Evolutionary conservation across 2,113 vertebrate genomes (phyloP).

Genomic region (Nicator chloris): DNA sequence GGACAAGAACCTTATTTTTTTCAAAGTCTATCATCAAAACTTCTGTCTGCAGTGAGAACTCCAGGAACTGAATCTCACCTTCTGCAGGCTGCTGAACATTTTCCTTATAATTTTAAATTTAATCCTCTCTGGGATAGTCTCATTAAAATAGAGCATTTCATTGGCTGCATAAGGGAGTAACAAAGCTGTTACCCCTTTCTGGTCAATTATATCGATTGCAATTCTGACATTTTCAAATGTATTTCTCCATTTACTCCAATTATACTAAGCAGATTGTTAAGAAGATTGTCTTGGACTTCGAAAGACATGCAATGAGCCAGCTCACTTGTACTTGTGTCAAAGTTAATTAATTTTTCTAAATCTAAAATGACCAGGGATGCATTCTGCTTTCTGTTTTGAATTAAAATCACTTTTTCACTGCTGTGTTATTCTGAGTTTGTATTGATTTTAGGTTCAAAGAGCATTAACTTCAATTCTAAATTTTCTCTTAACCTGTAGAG

Average conservation of each 20-base stretch:
- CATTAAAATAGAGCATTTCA: neutral
- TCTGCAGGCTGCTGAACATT: neutral
- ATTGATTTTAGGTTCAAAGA: slow-evolving; percentile 48
- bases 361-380: slow-evolving; percentile 23
- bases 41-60: neutral
- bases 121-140: neutral
- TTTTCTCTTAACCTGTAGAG: slow-evolving; percentile 43
- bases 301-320: neutral
- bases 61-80: neutral
- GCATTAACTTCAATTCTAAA: slow-evolving; percentile 36
- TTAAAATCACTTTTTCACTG: slow-evolving; percentile 47
- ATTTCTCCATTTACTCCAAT: slow-evolving; percentile 46
- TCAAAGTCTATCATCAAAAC: neutral
- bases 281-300: slow-evolving; percentile 27
- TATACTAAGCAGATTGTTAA: slow-evolving; percentile 39
- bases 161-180: neutral
- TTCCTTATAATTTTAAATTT: slow-evolving; percentile 17
- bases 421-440: slow-evolving; percentile 7
- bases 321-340: slow-evolving; percentile 38
- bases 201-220: slow-evolving; percentile 33
- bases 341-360: slow-evolving; percentile 55
- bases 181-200: neutral
- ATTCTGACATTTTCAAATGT: slow-evolving; percentile 38
- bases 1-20: neutral
- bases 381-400: slow-evolving; percentile 43